Conservation (phyloP, 35 echinoderm and acorn worm species). For the Lytechinus pictus region DNA sequence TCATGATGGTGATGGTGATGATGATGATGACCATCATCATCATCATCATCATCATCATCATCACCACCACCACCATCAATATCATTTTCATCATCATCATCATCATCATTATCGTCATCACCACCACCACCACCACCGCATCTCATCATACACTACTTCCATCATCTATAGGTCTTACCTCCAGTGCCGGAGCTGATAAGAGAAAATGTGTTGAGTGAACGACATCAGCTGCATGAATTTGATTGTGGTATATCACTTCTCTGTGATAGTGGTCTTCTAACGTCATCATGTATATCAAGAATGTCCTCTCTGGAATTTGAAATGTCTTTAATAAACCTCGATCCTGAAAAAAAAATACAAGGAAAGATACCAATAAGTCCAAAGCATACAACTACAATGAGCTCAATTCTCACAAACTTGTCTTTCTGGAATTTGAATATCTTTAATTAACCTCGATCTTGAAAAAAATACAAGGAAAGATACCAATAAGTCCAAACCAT, state of each 20-base stretch:
- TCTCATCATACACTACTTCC: neutral
- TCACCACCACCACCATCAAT: neutral
- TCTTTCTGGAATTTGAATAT: neutral
- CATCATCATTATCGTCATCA: neutral
- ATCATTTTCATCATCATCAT: neutral
- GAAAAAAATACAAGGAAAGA: slow-evolving; percentile 55
- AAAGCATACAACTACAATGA: too few relatives aligned
- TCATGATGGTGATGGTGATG: too few relatives aligned
- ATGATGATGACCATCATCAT: too few relatives aligned
- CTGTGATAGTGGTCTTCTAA: slow-evolving; percentile 94
- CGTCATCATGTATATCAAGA: slow-evolving; percentile 85
- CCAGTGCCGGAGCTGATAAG: slow-evolving; percentile 84
- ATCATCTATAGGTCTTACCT: slow-evolving; percentile 54
- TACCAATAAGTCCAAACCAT: too few relatives aligned
- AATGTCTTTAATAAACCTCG: slow-evolving; percentile 89
- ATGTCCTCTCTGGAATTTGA: slow-evolving; percentile 84
- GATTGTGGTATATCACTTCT: slow-evolving; percentile 90
- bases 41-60: neutral
- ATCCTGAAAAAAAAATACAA: slow-evolving; percentile 74
- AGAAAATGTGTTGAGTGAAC: slow-evolving; percentile 90
- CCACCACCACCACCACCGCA: neutral
- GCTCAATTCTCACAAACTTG: too few relatives aligned
- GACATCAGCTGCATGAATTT: slow-evolving; percentile 94
- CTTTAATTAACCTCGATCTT: slow-evolving; percentile 89
- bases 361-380: neutral